These are phyloP conservation scores for Aplysina aerophoba DNA, from an alignment of 37 sponge, comb jelly and placozoan species.

Conservation along the genomic window DNA sequence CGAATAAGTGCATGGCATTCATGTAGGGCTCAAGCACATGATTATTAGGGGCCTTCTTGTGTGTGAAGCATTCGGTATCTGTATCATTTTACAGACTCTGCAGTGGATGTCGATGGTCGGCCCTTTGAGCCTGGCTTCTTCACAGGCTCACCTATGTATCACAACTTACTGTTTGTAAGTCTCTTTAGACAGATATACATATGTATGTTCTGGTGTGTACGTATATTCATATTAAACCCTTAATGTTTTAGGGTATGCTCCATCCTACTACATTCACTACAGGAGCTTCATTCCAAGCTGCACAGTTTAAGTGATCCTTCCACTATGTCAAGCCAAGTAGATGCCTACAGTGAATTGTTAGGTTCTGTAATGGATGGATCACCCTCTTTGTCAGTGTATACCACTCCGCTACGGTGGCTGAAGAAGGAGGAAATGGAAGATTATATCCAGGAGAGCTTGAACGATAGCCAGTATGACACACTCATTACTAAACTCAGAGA, in stretches of 20 bases:
- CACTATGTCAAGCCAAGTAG: not conserved
- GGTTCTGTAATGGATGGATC: not conserved
- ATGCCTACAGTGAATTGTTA: not conserved
- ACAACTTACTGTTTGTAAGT: slow-evolving; percentile 49
- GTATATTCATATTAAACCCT: not conserved
- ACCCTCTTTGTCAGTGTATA: not conserved
- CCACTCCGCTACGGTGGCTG: slow-evolving; percentile 8
- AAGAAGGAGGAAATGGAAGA: slow-evolving; percentile 31
- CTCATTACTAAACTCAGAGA: slow-evolving; percentile 38
- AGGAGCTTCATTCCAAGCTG: too few relatives aligned
- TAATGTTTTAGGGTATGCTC: too few relatives aligned
- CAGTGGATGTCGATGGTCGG: slow-evolving; percentile 45
- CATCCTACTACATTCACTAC: too few relatives aligned
- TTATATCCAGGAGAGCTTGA: slow-evolving; percentile 17
- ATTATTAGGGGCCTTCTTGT: not conserved
- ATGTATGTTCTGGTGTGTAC: not conserved
- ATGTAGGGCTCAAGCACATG: not conserved
- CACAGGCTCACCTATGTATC: slow-evolving; percentile 69
- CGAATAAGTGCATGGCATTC: too few relatives aligned
- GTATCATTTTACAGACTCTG: slow-evolving; percentile 19
- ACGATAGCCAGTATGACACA: slow-evolving; percentile 35
- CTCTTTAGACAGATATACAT: not conserved
- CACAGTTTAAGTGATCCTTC: too few relatives aligned
- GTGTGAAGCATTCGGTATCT: not conserved
- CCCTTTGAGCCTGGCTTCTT: slow-evolving; percentile 82